These are phyloP conservation scores for Dicranocentrus wangi DNA, from an alignment of 2,888 invertebrate genomes.

Conservation along the genomic window DNA sequence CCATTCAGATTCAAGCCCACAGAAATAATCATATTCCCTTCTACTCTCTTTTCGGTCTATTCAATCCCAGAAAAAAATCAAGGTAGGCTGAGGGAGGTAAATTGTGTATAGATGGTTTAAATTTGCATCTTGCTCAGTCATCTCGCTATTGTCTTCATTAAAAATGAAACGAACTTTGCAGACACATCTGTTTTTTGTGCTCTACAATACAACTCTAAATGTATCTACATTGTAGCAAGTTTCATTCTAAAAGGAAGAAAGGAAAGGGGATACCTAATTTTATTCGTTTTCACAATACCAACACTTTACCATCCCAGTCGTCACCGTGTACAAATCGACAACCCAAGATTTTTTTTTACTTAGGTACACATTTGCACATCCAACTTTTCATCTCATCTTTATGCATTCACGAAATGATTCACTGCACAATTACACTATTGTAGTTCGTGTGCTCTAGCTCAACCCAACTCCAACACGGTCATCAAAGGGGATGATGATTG, in stretches of 20 bases:
- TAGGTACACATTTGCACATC: not conserved
- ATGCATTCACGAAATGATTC: constrained; percentile 1
- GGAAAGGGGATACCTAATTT: constrained; percentile 6
- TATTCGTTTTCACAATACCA: constrained; percentile 10
- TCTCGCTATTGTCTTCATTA: constrained; percentile 52
- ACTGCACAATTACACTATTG: not conserved
- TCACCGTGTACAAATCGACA: not conserved
- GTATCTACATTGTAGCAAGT: not conserved
- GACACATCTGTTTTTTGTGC: constrained; percentile 38
- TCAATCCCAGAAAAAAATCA: constrained; percentile 6
- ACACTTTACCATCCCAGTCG: not conserved
- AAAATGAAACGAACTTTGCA: not conserved
- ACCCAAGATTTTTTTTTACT: not conserved
- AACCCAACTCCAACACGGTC: constrained; percentile 17
- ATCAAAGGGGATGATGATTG: not conserved
- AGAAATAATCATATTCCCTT: constrained; percentile 15
- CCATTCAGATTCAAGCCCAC: constrained; percentile 35
- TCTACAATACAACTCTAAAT: not conserved
- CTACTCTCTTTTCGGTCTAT: not conserved
- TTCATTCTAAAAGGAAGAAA: not conserved
- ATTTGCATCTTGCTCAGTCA: constrained; percentile 59
- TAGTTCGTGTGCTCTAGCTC: constrained; percentile 32
- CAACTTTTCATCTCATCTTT: not conserved
- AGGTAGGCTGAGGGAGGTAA: constrained; percentile 53
- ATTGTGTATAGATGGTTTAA: constrained; percentile 45